These are phyloP conservation scores for Euura saliciscinereae DNA, from an alignment of 1,140 invertebrate species.

Conservation along the genomic window DNA sequence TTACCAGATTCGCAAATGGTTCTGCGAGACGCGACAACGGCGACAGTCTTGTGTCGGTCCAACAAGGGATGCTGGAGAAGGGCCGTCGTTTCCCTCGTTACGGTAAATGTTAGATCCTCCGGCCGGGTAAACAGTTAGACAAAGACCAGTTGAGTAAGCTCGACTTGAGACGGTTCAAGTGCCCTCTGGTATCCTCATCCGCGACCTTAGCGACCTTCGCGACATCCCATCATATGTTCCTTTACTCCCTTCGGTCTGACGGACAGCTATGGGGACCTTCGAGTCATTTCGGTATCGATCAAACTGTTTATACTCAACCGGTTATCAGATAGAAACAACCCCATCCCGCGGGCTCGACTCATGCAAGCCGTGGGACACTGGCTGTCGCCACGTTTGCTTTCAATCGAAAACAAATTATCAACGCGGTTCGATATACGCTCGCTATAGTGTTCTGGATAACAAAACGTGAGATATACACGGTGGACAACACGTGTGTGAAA, in stretches of 20 bases:
- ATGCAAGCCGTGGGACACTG: no score
- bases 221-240: not conserved
- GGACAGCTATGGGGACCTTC: not conserved
- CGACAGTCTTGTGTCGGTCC: conserved; percentile 14
- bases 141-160: conserved; percentile 33
- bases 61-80: not conserved
- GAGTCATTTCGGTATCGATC: not conserved
- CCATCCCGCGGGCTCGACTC: no score
- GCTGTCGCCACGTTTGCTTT: no score
- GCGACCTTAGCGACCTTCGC: not conserved
- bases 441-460: no score
- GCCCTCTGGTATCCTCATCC: not conserved
- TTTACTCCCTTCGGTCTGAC: not conserved
- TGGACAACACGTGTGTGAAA: no score
- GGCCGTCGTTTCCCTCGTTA: conserved; percentile 49
- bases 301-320: not conserved
- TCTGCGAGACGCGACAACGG: conserved; percentile 17
- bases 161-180: conserved; percentile 48
- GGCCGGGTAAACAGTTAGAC: conserved; percentile 49
- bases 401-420: no score
- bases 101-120: conserved; percentile 52
- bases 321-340: no score
- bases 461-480: no score
- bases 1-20: not conserved
- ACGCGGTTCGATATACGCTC: no score